Conservation (phyloP, 2,113 vertebrate species). For the Ceyx margarethae region DNA sequence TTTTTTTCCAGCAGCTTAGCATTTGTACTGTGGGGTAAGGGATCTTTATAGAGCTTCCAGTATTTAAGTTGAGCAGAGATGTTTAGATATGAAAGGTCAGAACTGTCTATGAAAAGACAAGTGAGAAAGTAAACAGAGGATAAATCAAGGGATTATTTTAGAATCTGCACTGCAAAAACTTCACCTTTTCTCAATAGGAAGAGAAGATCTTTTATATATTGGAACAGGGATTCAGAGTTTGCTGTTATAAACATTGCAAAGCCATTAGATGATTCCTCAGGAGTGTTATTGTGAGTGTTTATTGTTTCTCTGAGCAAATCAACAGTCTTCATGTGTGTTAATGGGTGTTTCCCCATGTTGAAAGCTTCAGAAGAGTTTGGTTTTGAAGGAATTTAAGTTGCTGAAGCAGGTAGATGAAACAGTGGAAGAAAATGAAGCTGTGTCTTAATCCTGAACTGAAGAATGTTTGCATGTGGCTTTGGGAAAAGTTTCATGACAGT, state of each 20-base stretch:
- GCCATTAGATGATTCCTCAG: background rate
- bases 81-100: slow-evolving; percentile 29
- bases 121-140: background rate
- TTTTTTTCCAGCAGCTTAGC: background rate
- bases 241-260: background rate
- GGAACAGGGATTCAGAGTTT: background rate
- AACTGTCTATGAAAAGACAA: background rate
- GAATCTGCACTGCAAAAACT: background rate
- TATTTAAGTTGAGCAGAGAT: background rate
- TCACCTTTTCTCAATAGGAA: background rate
- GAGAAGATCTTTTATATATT: background rate
- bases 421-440: background rate
- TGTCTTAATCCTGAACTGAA: background rate
- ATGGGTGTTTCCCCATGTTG: background rate
- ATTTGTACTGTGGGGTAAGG: background rate
- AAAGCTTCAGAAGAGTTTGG: background rate
- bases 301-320: background rate
- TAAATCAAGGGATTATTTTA: background rate
- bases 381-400: background rate
- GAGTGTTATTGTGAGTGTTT: background rate
- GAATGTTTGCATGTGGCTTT: background rate
- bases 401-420: background rate
- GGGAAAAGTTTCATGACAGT: background rate
- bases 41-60: background rate
- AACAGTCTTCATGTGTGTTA: background rate